Percentiles rank a stretch among this genome's conserved stretches.
Evolutionary conservation across 2,888 invertebrate genomes (phyloP).

Genomic region (Acanthosepion lycidas): DNA sequence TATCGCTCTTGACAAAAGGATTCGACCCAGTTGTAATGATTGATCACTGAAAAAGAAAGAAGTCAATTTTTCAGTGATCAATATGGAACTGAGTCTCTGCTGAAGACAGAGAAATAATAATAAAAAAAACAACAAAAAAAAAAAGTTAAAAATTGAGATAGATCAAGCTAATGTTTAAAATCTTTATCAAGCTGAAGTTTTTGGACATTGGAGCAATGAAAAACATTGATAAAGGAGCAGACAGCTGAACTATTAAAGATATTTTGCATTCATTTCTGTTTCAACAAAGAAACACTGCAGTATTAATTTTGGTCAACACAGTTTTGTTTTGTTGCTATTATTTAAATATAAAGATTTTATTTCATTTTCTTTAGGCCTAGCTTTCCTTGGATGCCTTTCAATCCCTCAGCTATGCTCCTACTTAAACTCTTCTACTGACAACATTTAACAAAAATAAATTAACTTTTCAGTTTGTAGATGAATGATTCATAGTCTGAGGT

Average conservation of each 20-base stretch:
- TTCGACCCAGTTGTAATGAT: background rate
- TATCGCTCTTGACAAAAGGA: too few relatives aligned
- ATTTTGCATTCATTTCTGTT: background rate
- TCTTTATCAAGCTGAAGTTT: background rate
- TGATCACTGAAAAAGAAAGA: background rate
- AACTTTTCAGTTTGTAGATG: background rate
- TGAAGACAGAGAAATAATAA: background rate
- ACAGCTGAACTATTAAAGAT: background rate
- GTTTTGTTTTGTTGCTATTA: background rate
- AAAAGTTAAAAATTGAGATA: background rate
- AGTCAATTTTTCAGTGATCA: background rate
- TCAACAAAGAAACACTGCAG: background rate
- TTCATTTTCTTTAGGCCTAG: background rate
- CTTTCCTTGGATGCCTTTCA: background rate
- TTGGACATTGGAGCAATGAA: background rate
- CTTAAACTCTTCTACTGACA: background rate
- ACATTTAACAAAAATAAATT: background rate
- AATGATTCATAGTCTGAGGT: background rate
- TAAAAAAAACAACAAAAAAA: background rate
- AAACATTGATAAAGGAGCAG: background rate
- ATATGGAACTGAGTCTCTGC: background rate
- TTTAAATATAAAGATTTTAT: background rate
- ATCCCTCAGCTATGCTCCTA: background rate
- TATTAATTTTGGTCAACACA: background rate
- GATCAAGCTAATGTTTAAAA: background rate